These are phyloP conservation scores for Globicephala melas DNA, from an alignment of 2,113 vertebrate species.

Conservation along the genomic window DNA sequence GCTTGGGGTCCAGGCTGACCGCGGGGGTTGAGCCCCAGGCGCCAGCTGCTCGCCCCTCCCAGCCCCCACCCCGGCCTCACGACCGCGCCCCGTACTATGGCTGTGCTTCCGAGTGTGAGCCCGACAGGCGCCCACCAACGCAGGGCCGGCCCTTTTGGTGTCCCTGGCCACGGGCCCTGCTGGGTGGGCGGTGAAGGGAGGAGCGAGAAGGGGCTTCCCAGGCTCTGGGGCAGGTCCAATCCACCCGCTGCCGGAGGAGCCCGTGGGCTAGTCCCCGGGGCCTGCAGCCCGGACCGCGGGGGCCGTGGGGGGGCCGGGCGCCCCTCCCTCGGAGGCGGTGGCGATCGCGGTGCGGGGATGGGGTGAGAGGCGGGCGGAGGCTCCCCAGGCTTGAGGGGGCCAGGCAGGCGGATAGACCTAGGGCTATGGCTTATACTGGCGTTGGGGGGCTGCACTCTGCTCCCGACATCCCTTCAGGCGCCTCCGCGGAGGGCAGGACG, in stretches of 20 bases:
- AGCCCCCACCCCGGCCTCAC: not conserved
- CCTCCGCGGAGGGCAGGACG: slow-evolving; percentile 57
- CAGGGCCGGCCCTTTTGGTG: not conserved
- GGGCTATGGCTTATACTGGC: slow-evolving; percentile 88
- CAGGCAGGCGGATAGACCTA: slow-evolving; percentile 67
- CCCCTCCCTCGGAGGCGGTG: not conserved
- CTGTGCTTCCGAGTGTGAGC: slow-evolving; percentile 69
- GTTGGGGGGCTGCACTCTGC: slow-evolving; percentile 80
- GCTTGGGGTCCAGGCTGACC: not conserved
- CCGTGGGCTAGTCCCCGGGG: too few relatives aligned
- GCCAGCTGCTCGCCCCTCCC: not conserved
- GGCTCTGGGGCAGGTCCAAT: not conserved
- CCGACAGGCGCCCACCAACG: not conserved
- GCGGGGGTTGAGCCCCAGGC: not conserved
- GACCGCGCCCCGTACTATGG: slow-evolving; percentile 32
- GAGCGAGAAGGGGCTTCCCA: not conserved
- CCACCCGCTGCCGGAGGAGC: not conserved
- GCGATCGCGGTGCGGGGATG: not conserved
- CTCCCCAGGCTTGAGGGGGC: not conserved
- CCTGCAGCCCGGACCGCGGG: not conserved
- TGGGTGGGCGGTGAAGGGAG: not conserved
- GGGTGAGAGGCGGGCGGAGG: not conserved
- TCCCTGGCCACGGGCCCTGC: not conserved
- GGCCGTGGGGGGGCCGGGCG: not conserved
- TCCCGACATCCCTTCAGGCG: slow-evolving; percentile 80